Conservation (phyloP, 2,113 vertebrate species). For the Conger conger region DNA sequence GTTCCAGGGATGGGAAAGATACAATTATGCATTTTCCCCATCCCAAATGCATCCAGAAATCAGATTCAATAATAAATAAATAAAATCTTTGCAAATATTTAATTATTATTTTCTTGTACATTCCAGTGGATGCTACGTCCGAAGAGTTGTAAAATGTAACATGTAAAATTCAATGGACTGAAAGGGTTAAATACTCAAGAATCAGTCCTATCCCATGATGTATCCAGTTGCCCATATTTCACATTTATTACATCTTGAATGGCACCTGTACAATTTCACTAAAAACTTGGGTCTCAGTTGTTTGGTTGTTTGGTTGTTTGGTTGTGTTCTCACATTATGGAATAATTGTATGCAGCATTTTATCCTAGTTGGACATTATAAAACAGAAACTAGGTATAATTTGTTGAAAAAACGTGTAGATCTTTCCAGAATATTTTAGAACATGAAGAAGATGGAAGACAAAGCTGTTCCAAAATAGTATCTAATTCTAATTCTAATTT, state of each 20-base stretch:
- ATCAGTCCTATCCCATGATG: background rate
- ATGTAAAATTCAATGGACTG: too few species aligned
- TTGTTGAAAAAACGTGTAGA: background rate
- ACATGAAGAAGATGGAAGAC: background rate
- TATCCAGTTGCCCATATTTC: background rate
- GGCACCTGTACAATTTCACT: background rate
- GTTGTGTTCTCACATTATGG: background rate
- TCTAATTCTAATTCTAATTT: too few species aligned
- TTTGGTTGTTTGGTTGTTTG: background rate
- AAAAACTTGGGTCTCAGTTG: background rate
- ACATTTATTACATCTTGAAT: background rate
- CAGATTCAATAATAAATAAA: too few species aligned
- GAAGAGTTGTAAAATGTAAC: too few species aligned
- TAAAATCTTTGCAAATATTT: too few species aligned
- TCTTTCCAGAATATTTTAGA: background rate
- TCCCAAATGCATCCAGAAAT: too few species aligned
- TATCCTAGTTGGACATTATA: background rate
- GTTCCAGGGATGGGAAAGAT: too few species aligned
- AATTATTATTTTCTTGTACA: too few species aligned
- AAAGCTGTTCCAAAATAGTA: too few species aligned
- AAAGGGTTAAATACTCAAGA: background rate
- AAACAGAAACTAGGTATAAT: background rate
- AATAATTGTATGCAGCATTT: background rate
- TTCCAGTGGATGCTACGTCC: too few species aligned
- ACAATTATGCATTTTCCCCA: too few species aligned